Evolutionary conservation across 1,140 invertebrate genomes (phyloP), one percentile per base, ranked within the genome.

Genomic region (Tetramorium simillimum): DNA sequence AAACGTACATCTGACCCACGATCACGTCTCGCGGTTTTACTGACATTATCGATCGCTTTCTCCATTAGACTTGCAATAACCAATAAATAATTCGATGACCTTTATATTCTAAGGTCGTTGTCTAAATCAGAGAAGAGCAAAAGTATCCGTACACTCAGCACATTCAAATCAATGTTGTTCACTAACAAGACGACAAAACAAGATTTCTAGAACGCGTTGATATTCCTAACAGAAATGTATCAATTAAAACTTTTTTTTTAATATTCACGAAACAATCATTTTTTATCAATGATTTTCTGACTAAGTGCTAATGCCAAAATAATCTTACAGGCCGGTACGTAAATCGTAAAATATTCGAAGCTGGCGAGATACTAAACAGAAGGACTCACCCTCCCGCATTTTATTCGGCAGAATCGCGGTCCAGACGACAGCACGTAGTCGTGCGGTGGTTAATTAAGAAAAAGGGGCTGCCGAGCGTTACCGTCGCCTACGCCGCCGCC

Each of bases 391-490:
- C n/a, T 60, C 18, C 46, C 18, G 37, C 16, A 9, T 58, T 73
- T 72, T 70, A 82, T 72, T 58, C 69, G 53, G 24, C 24, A 70
- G 37, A 33, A 40, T 43, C 37, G 51, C 24, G 53, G 16, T 56
- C 78, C 63, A 70, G 77, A 69, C 77, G 60, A 67, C 28, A 51
- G 28, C 56, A 6, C 21, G 63, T 51, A 43, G 62, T 18, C 40
- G 60, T 62, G 67, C 18, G 65, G 40, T 75, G 58, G 86, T 91
- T 91, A 88, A 91, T 90, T 84, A 88, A 88, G 89, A 90, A 88
- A 90, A 86, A 90, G 58, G 43, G 37, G 2, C 18, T 43, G 56
- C 24, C 58, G 49, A 51, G 73, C 53, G 73, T 43, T 53, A 28
- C 46, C 37, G 33, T 51, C 46, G 18, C 10, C 63, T 67, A 43